Percentiles rank a stretch among this genome's conserved stretches.
Evolutionary conservation across 2,888 invertebrate species (phyloP).

Genomic region (Agonopterix alstromeriana): DNA sequence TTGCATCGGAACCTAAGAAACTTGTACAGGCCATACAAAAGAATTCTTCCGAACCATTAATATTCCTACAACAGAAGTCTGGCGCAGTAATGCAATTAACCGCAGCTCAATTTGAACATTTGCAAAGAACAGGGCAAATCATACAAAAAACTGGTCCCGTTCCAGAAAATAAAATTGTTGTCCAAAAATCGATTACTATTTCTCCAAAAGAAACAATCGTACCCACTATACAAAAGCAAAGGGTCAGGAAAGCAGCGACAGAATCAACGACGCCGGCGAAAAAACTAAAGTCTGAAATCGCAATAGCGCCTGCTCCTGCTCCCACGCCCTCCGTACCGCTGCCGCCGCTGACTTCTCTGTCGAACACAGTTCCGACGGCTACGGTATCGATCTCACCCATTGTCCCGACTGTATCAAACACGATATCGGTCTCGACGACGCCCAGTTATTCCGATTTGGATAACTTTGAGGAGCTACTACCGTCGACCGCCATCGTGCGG

Average conservation of each 20-base stretch:
- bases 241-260: slow-evolving; percentile 38
- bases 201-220: slow-evolving; percentile 31
- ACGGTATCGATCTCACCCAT: slow-evolving; percentile 10
- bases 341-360: slow-evolving; percentile 37
- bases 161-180: slow-evolving; percentile 47
- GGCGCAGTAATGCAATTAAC: slow-evolving; percentile 68
- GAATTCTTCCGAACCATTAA: slow-evolving; percentile 51
- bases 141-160: slow-evolving; percentile 45
- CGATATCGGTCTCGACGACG: slow-evolving; percentile 30
- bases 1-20: slow-evolving; percentile 54
- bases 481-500: slow-evolving; percentile 61
- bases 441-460: slow-evolving; percentile 47
- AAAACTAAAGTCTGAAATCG: slow-evolving; percentile 49
- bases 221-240: slow-evolving; percentile 36
- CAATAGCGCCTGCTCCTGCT: slow-evolving; percentile 38
- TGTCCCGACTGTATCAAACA: slow-evolving; percentile 30
- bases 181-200: slow-evolving; percentile 48
- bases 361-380: slow-evolving; percentile 20
- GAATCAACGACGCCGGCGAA: slow-evolving; percentile 44
- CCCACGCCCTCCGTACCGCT: slow-evolving; percentile 14
- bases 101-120: slow-evolving; percentile 68
- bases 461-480: slow-evolving; percentile 64
- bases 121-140: slow-evolving; percentile 67
- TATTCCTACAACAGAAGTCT: slow-evolving; percentile 67
- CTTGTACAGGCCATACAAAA: slow-evolving; percentile 53